Evolutionary conservation across 1,140 invertebrate genomes (phyloP), one percentile per base, ranked within the genome.

Genomic region (Drosophila arizonae): DNA sequence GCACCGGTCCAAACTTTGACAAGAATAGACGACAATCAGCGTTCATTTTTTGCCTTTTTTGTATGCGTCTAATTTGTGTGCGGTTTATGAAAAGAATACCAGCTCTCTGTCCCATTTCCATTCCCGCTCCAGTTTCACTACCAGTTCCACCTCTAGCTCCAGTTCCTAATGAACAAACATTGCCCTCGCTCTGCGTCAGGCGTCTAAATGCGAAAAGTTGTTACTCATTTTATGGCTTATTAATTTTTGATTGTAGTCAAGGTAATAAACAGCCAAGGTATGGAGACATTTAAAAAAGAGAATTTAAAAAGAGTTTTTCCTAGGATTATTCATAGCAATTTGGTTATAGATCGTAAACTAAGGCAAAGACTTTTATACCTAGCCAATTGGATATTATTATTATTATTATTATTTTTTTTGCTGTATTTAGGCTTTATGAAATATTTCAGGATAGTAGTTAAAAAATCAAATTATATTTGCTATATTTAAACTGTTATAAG

Each of bases 21-120:
- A 75, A 79, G 84, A 87, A 87, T 87, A 87, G 84, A 58, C 82
- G 82, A 84, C 85, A 88, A 88, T 88, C 84, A 88, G 77, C 76
- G 70, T 71, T 88, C 60, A 56, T 74, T 79, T 58, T 77, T 70
- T 70, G 50, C 17, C 73, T 60, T 82, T 62, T 74, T 77, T 77
- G 73, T 86, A 81, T 81, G 72, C 66, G 55, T 77, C 77, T 88
- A 87, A 87, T 87, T 87, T 87, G 82, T 75, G 60, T 87, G 82
- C 68, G 82, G 82, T 88, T 82, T 79, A 76, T 79, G 75, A 71
- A 76, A 75, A 63, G 73, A 74, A 69, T 56, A 64, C 60, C 65
- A 62, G 21, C 28, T 45, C 28, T 11, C 46, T 17, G 1, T 10
- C n/a, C 26, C 30, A n/a, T 28, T 30, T 28, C 41, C 26, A 3